A percentile compares a stretch with the other conserved stretches of the same genome.
phyloP scores from a whole-genome alignment of 2,113 vertebrate species.

The Eretmochelys imbricata region DNA sequence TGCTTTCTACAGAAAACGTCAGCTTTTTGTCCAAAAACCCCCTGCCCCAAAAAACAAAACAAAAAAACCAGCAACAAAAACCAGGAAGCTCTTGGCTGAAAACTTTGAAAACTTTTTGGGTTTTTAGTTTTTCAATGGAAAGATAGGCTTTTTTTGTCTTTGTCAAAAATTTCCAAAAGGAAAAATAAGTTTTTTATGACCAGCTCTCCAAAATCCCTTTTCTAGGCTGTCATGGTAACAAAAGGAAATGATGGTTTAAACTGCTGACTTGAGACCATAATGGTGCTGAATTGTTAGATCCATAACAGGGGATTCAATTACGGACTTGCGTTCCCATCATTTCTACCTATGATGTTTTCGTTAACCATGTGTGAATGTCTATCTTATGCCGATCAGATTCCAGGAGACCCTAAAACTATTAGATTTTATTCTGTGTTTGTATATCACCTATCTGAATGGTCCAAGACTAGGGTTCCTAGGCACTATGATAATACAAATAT shows the following conservation, averaged over 20 bases:
- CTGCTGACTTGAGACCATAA: neutral
- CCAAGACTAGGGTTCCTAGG: neutral
- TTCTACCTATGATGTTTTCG: neutral
- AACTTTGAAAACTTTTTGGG: neutral
- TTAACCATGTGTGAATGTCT: neutral
- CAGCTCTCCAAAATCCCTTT: neutral
- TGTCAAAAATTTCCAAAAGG: neutral
- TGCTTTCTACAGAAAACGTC: neutral
- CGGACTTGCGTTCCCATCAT: neutral
- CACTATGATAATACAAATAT: neutral
- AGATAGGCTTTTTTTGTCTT: neutral
- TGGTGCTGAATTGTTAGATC: neutral
- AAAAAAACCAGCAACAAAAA: too few species aligned
- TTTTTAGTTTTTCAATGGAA: neutral
- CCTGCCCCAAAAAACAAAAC: too few species aligned
- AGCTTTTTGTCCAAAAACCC: neutral
- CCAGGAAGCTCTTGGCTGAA: neutral
- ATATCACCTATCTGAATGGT: neutral
- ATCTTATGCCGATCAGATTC: neutral
- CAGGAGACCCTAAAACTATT: neutral
- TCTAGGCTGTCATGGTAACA: neutral
- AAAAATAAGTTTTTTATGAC: neutral
- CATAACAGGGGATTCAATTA: neutral
- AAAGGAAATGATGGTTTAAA: neutral
- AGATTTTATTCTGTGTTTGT: neutral